A percentile compares a stretch with the other conserved stretches of the same genome.
phyloP scores from a whole-genome alignment of 1,140 invertebrate genomes.

The Tenebrio molitor region DNA sequence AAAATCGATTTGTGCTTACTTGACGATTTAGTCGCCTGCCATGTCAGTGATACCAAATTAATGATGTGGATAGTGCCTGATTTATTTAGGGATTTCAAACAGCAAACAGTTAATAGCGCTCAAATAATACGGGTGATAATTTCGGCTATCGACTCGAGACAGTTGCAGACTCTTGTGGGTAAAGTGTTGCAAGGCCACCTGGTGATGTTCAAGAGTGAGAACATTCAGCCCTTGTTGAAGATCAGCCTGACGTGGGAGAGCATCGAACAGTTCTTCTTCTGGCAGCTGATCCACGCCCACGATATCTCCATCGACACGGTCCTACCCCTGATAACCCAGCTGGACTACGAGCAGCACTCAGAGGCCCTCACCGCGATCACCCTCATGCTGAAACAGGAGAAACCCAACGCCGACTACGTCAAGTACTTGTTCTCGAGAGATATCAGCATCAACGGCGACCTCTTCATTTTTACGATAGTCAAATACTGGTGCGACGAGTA shows the following conservation, averaged over 20 bases:
- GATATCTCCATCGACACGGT: constrained; percentile 92
- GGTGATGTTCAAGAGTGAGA: constrained; percentile 84
- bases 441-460: constrained; percentile 78
- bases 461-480: constrained; percentile 89
- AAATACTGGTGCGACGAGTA: constrained; percentile 94
- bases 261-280: constrained; percentile 96
- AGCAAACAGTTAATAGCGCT: constrained; percentile 86
- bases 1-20: constrained; percentile 84
- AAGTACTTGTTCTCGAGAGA: constrained; percentile 86
- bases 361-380: constrained; percentile 94
- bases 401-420: constrained; percentile 88
- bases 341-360: constrained; percentile 89
- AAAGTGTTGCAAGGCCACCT: constrained; percentile 91
- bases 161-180: constrained; percentile 91
- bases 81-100: constrained; percentile 91
- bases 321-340: constrained; percentile 88
- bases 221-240: constrained; percentile 78
- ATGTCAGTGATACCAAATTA: constrained; percentile 88
- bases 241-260: constrained; percentile 95
- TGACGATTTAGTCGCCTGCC: constrained; percentile 86
- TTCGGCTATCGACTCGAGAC: constrained; percentile 88
- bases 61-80: constrained; percentile 93
- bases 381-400: constrained; percentile 92
- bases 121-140: constrained; percentile 90
- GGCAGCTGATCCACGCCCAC: constrained; percentile 94